These are phyloP conservation scores for Zaprionus nigranus DNA, from an alignment of 1,140 invertebrate genomes.

Conservation along the genomic window DNA sequence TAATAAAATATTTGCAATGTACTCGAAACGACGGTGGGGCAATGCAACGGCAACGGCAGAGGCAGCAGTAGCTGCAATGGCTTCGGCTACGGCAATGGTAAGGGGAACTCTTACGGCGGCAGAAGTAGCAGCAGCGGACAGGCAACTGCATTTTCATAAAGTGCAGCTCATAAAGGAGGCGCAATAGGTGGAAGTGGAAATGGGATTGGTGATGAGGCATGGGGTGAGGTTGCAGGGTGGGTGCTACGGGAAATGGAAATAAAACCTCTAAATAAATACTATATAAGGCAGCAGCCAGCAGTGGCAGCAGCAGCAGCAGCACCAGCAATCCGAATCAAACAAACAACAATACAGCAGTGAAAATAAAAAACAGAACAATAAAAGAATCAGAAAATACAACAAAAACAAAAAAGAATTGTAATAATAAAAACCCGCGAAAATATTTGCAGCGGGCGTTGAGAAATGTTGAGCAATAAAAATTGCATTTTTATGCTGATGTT, in stretches of 20 bases:
- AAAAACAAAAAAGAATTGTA: slow-evolving; percentile 56
- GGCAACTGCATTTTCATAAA: slow-evolving; percentile 81
- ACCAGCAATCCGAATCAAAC: slow-evolving; percentile 66
- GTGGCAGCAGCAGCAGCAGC: slow-evolving; percentile 43
- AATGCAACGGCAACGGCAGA: slow-evolving; percentile 21
- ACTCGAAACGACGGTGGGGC: slow-evolving; percentile 59
- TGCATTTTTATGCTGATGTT: slow-evolving; percentile 83
- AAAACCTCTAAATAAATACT: slow-evolving; percentile 77
- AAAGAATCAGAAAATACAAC: slow-evolving; percentile 10
- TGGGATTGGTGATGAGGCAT: background rate
- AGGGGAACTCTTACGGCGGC: slow-evolving; percentile 1
- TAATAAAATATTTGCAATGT: slow-evolving; percentile 83
- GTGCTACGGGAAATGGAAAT: slow-evolving; percentile 36
- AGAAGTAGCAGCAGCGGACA: slow-evolving; percentile 6
- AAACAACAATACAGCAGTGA: slow-evolving; percentile 56
- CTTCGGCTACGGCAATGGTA: background rate
- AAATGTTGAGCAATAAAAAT: slow-evolving; percentile 83
- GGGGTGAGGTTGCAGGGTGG: slow-evolving; percentile 24
- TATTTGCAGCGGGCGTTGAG: slow-evolving; percentile 81
- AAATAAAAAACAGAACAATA: slow-evolving; percentile 46
- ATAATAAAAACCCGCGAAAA: slow-evolving; percentile 79
- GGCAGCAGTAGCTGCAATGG: slow-evolving; percentile 14
- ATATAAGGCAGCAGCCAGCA: slow-evolving; percentile 41
- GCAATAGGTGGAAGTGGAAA: slow-evolving; percentile 13
- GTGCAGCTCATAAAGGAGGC: slow-evolving; percentile 77